Percentiles rank a stretch among this genome's conserved stretches.
Evolutionary conservation across 1,140 invertebrate species (phyloP).

Genomic region (Drosophila rufa): DNA sequence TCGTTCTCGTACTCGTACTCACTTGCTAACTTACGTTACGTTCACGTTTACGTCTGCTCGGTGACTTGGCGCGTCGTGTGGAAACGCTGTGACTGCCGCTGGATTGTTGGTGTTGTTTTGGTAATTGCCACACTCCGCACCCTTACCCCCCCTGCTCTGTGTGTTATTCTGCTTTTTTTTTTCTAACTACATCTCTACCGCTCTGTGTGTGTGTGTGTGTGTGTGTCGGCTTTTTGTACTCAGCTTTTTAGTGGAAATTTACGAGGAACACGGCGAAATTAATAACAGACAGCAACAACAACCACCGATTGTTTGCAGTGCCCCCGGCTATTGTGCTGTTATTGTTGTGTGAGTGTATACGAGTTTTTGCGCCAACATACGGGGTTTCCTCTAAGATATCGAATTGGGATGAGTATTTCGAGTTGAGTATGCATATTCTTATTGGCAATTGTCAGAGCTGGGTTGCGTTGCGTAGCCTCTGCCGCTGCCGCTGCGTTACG

Average conservation of each 20-base stretch:
- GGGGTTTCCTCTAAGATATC: conserved; percentile 19
- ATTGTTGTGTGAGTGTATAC: background rate
- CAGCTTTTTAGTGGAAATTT: conserved; percentile 5
- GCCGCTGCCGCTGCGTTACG: background rate
- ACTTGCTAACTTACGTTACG: conserved; percentile 5
- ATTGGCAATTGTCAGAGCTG: conserved; percentile 39
- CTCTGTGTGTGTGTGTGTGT: background rate
- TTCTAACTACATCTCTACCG: conserved; percentile 13
- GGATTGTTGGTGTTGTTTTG: conserved; percentile 10
- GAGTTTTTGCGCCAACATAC: conserved; percentile 19
- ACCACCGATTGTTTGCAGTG: conserved; percentile 19
- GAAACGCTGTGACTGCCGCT: conserved; percentile 13
- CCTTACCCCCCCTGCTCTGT: background rate
- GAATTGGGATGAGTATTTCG: conserved; percentile 20
- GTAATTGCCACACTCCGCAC: conserved; percentile 15
- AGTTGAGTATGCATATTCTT: conserved; percentile 25
- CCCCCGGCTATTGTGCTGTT: conserved; percentile 8
- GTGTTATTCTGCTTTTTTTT: background rate
- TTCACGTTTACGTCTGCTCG: conserved; percentile 12
- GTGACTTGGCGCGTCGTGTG: conserved; percentile 17
- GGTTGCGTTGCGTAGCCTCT: conserved; percentile 10
- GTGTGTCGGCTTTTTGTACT: conserved; percentile 11
- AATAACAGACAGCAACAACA: conserved; percentile 29
- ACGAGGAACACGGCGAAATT: conserved; percentile 27
- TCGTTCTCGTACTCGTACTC: conserved; percentile 13